Percentiles rank a stretch among this genome's conserved stretches.
Evolutionary conservation across 2,797 vertebrate genomes (phyloP).

Genomic region (Siniperca obscura): DNA sequence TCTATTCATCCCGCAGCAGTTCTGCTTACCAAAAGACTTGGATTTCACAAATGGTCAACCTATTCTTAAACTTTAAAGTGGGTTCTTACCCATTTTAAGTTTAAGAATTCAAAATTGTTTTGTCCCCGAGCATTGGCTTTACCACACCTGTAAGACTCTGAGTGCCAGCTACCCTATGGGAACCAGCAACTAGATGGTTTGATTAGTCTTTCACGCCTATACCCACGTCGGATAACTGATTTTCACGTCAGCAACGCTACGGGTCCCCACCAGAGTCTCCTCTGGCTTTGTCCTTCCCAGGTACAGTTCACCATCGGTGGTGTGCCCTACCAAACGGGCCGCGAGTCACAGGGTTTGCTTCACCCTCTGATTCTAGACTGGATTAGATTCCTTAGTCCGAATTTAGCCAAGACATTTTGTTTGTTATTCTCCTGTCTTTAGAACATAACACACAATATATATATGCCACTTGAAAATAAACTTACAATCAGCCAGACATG

Average conservation of each 20-base stretch:
- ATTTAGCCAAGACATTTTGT: not conserved
- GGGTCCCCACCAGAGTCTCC: not conserved
- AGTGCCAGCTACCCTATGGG: not conserved
- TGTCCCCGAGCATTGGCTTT: not conserved
- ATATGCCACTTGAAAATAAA: constrained; percentile 20
- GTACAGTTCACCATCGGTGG: not conserved
- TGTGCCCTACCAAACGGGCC: not conserved
- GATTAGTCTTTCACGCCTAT: not conserved
- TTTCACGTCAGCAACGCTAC: not conserved
- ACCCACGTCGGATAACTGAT: not conserved
- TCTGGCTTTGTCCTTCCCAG: not conserved
- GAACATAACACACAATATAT: constrained; percentile 2
- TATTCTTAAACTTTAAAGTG: no score
- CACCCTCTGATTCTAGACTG: not conserved
- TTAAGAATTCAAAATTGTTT: not conserved
- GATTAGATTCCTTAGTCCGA: not conserved
- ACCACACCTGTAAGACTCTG: not conserved
- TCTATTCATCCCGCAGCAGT: not conserved
- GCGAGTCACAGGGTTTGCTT: not conserved
- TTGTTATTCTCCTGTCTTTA: constrained; percentile 1
- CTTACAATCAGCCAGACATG: constrained; percentile 13
- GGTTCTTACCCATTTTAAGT: not conserved
- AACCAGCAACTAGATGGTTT: not conserved
- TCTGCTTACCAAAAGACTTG: no score
- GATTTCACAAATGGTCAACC: no score